Evolutionary conservation across 2,797 vertebrate genomes (phyloP), one percentile per base, ranked within the genome.

Genomic region (Pristis pectinata): DNA sequence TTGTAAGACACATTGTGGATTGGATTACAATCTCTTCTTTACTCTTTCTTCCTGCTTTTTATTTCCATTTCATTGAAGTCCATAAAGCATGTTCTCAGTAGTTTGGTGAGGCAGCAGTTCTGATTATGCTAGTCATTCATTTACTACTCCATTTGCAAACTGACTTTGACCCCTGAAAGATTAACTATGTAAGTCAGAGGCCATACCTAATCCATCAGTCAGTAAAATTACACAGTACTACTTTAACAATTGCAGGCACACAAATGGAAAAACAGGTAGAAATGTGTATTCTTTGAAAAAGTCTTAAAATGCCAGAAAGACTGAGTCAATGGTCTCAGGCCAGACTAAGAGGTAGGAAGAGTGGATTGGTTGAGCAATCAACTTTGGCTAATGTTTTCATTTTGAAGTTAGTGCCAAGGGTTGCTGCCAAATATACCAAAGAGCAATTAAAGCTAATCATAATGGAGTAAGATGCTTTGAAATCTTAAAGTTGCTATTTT

Each of bases 371-470:
- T 41, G 5, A 91, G 61, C n/a, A 91, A 24, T 61, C 53, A 89
- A 27, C 13, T 59, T 56, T 30, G 49, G 27, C 85, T 30, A 87
- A 30, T 30, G 59, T 41, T n/a, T 64, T 17, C 59, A 61, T 61
- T 91, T 91, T 91, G 59, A 91, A 64, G 17, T 64, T n/a, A 64
- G 19, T 13, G 7, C 30, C 87, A 44, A 53, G 9, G 59, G n/a
- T 91, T 64, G 34, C 87, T 91, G 34, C 87, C 87, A 91, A 67
- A 91, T 64, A 61, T 61, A 19, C 30, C 87, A 9, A 59, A 59
- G 30, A 19, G 83, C 83, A 61, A 61, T 87, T 87, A 34, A 61
- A 59, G 4, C 83, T 56, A 87, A 87, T 87, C 87, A 87, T 87
- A 30, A 87, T 17, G 53, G 53, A 30, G 30, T 61, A 17, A 82